Base-by-base conservation (phyloP, 2,113 vertebrate species). In the Alligator sinensis region DNA sequence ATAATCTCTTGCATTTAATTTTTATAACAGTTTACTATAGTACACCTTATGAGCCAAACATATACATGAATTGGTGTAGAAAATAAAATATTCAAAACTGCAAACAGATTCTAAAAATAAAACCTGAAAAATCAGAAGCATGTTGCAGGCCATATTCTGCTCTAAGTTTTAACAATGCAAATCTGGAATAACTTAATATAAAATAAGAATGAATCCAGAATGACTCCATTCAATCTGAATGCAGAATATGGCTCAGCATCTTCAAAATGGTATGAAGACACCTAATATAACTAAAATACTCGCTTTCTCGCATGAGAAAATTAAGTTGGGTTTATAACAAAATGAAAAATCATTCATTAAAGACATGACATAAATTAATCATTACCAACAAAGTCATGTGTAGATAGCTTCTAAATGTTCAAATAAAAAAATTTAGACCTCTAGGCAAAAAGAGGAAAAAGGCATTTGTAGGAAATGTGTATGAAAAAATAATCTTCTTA, bases 401-500 rank as follows among this genome's bases (percentile, higher is more conserved):
- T 27, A 87, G 92, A 96, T 86, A 94, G 96, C 89, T 21, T 66
- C 64, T 91, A 97, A 96, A 96, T 57, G 16, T 84, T 91, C 87
- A 96, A 96, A 96, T 55, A 85, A 95, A 93, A 82, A 91, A 27
- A 88, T 95, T 79, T 92, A 87, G 88, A 72, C 82, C 80, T 94
- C 57, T 96, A 88, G 38, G 77, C 82, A 91, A 96, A 86, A 86
- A 88, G 96, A 95, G 94, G 34, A 92, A 97, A 94, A 97, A 97
- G 93, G 89, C 80, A 94, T 93, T 63, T 24, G 78, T 95, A 95
- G 78, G 91, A 95, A 97, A 97, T 82, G 54, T 94, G 86, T 95
- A 89, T 97, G 95, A 96, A 98, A 98, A 98, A 97, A 96, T 96
- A 97, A 97, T 96, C 82, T 91, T 95, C 66, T 97, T 92, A 92